Percentiles rank a stretch among this genome's conserved stretches.
Evolutionary conservation across 2,113 vertebrate genomes (phyloP).

Genomic region (Ochotona princeps): DNA sequence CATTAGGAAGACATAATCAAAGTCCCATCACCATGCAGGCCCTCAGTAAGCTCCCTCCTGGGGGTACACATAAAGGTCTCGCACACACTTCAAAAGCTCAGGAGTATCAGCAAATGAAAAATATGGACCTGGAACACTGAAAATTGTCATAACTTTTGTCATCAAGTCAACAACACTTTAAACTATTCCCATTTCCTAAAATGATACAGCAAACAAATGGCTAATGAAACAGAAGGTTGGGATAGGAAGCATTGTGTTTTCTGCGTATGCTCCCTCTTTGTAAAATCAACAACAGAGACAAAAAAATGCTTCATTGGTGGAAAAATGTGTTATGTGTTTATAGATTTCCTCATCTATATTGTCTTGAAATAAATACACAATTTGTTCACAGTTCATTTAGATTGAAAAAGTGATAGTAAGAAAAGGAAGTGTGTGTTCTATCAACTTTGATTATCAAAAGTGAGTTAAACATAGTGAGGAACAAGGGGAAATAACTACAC

Average conservation of each 20-base stretch:
- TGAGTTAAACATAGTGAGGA: not conserved
- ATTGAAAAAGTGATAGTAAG: not conserved
- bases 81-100: not conserved
- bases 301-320: not conserved
- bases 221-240: not conserved
- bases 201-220: not conserved
- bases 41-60: not conserved
- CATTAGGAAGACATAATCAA: not conserved
- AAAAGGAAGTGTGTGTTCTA: not conserved
- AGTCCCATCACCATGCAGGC: not conserved
- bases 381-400: not conserved
- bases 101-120: not conserved
- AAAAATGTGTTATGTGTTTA: not conserved
- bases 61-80: not conserved
- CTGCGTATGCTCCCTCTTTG: not conserved
- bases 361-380: not conserved
- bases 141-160: not conserved
- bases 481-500: not conserved
- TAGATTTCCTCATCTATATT: not conserved
- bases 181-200: not conserved
- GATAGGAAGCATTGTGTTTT: not conserved
- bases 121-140: not conserved
- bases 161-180: not conserved
- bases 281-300: constrained; percentile 14
- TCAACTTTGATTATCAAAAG: not conserved